These are phyloP conservation scores for Digitonthophagus gazella DNA, from an alignment of 2,888 invertebrate species.

Conservation along the genomic window DNA sequence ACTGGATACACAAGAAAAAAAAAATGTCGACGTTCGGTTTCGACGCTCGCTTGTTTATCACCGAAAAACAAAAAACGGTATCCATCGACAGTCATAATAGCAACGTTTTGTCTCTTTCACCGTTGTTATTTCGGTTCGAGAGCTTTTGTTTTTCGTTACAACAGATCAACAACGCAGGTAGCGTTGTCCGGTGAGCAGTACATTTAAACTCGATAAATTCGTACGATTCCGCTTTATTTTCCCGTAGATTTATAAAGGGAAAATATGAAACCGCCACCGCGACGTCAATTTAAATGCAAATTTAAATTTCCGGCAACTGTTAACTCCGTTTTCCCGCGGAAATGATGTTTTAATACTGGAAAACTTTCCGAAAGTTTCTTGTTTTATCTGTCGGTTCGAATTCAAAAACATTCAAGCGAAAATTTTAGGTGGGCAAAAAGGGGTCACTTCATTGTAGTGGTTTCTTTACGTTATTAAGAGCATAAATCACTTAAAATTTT, in stretches of 20 bases:
- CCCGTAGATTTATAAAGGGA: neutral
- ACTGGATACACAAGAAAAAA: neutral
- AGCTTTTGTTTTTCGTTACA: neutral
- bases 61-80: neutral
- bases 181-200: neutral
- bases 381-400: neutral
- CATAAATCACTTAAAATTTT: neutral
- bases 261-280: neutral
- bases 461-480: neutral
- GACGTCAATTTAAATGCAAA: neutral
- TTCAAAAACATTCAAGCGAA: neutral
- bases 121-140: neutral
- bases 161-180: neutral
- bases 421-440: neutral
- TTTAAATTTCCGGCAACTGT: neutral
- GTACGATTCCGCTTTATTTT: neutral
- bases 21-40: neutral
- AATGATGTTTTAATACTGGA: neutral
- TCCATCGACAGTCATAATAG: neutral
- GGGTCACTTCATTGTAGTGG: neutral
- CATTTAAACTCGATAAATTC: neutral
- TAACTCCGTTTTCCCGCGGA: neutral
- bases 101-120: neutral
- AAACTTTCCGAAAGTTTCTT: neutral
- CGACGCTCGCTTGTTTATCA: neutral